phyloP scores from a whole-genome alignment of 2,113 vertebrate genomes.

The Mola mola region DNA sequence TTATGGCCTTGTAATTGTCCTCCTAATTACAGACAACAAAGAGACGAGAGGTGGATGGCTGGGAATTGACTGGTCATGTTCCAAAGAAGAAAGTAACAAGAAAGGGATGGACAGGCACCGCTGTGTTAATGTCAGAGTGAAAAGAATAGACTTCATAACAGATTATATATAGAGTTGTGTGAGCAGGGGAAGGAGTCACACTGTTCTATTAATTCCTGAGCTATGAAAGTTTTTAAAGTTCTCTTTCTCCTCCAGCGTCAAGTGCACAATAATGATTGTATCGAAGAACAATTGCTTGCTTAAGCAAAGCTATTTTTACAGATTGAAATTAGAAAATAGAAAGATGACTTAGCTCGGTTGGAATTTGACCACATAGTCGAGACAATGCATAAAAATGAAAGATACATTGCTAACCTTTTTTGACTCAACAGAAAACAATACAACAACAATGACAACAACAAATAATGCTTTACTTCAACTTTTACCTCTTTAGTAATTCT shows the following conservation, averaged over 20 bases:
- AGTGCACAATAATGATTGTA: background rate
- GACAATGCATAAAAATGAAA: no score
- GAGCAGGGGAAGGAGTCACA: background rate
- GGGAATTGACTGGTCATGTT: conserved; percentile 31
- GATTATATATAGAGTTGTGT: background rate
- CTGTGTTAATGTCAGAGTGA: background rate
- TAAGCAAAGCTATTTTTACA: no score
- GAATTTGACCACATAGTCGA: no score
- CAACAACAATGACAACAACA: no score
- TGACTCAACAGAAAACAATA: no score
- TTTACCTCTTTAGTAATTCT: no score
- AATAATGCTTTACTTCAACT: no score
- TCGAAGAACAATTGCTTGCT: no score
- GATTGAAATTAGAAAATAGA: no score
- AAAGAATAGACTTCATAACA: background rate
- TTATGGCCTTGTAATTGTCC: conserved; percentile 53
- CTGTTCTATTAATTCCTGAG: background rate
- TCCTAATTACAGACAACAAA: conserved; percentile 56
- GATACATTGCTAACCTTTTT: no score
- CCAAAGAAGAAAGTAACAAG: conserved; percentile 11
- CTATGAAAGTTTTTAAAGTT: background rate
- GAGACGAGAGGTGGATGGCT: conserved; percentile 32
- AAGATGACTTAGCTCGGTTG: no score
- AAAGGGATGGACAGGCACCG: background rate
- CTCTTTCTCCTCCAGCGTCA: background rate